Evolutionary conservation across 2,888 invertebrate species (phyloP).

Genomic region (Philhelius pedissequus): DNA sequence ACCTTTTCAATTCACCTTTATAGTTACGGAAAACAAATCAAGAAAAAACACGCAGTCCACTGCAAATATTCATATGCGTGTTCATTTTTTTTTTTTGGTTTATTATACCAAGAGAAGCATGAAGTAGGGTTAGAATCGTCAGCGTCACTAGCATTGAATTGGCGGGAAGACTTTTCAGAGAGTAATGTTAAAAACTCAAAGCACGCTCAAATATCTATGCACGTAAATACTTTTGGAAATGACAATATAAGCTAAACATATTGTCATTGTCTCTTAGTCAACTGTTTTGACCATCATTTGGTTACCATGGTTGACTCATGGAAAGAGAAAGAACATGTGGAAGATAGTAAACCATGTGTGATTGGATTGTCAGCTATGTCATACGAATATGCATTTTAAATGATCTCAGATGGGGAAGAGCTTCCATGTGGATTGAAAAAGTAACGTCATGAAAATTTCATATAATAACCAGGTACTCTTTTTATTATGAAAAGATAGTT

Average conservation of each 20-base stretch:
- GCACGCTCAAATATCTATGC: background rate
- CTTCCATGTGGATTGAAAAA: background rate
- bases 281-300: conserved; percentile 29
- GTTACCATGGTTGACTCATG: conserved; percentile 49
- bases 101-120: background rate
- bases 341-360: conserved; percentile 4
- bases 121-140: background rate
- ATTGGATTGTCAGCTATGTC: background rate
- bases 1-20: background rate
- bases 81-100: background rate
- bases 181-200: background rate
- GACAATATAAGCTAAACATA: background rate
- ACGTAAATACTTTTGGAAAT: background rate
- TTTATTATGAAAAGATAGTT: too few relatives aligned
- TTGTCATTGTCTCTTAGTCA: background rate
- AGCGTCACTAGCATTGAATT: background rate
- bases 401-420: conserved; percentile 37
- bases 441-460: background rate
- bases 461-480: too few relatives aligned
- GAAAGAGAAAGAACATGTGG: conserved; percentile 5
- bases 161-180: conserved; percentile 2
- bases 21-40: background rate
- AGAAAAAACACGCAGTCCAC: background rate
- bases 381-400: conserved; percentile 53
- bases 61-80: background rate